Conservation (phyloP, 2,797 vertebrate genomes). For the Macroramphosus scolopax region DNA sequence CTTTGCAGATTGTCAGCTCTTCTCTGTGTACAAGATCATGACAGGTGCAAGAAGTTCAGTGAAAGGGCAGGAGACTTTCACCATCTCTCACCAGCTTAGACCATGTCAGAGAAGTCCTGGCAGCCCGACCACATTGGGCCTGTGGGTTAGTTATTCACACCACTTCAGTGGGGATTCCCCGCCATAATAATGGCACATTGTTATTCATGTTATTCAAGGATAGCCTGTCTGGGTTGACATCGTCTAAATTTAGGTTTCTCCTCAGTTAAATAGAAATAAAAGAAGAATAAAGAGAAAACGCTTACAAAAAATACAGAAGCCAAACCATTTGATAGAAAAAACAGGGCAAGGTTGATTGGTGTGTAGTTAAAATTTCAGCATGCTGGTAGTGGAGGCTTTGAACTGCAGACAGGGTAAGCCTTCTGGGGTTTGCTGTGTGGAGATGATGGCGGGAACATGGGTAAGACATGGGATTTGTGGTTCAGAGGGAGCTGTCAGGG, state of each 20-base stretch:
- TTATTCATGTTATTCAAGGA: slow-evolving; percentile 51
- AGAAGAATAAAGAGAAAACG: slow-evolving; percentile 44
- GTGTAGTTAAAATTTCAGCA: slow-evolving; percentile 77
- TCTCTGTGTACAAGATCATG: slow-evolving; percentile 31
- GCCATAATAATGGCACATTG: slow-evolving; percentile 46
- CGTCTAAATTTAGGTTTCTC: slow-evolving; percentile 60
- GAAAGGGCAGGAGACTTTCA: slow-evolving; percentile 60
- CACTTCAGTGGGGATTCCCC: slow-evolving; percentile 64
- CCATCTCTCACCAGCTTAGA: slow-evolving; percentile 45
- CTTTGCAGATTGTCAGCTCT: slow-evolving; percentile 45
- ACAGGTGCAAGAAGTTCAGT: slow-evolving; percentile 70
- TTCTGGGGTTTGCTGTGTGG: slow-evolving; percentile 67
- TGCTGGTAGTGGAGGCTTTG: slow-evolving; percentile 62
- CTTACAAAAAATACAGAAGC: slow-evolving; percentile 62
- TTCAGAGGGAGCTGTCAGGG: slow-evolving; percentile 68
- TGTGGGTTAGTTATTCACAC: slow-evolving; percentile 65
- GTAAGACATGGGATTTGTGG: slow-evolving; percentile 80
- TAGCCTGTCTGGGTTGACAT: slow-evolving; percentile 65
- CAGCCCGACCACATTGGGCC: slow-evolving; percentile 63
- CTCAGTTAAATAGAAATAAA: slow-evolving; percentile 23
- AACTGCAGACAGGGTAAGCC: slow-evolving; percentile 65
- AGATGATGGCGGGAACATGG: slow-evolving; percentile 76
- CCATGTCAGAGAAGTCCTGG: slow-evolving; percentile 51
- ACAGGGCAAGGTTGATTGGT: slow-evolving; percentile 63
- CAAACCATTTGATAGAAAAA: slow-evolving; percentile 58